A percentile compares a stretch with the other conserved stretches of the same genome.
phyloP scores from a whole-genome alignment of 2,888 invertebrate species.

The Nomada ferruginata region DNA sequence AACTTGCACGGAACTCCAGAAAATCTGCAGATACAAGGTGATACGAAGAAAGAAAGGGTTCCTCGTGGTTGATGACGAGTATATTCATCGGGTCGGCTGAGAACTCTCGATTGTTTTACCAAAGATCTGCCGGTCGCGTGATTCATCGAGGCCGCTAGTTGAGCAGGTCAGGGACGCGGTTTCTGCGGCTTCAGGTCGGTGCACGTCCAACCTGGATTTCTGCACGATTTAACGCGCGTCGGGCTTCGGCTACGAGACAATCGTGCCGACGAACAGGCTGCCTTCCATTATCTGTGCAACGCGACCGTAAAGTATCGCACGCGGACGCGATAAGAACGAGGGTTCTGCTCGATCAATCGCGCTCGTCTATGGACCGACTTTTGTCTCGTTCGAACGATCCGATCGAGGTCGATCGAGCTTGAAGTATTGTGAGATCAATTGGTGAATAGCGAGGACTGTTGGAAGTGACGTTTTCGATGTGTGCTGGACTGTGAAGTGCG shows the following conservation, averaged over 20 bases:
- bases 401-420: not conserved
- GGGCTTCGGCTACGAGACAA: conserved; percentile 44
- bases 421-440: not conserved
- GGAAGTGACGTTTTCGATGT: not conserved
- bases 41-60: not conserved
- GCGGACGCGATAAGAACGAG: conserved; percentile 54
- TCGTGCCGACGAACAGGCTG: not conserved
- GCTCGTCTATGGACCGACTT: conserved; percentile 21
- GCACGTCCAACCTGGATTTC: conserved; percentile 68
- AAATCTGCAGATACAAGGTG: too few relatives aligned
- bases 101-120: conserved; percentile 64
- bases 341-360: conserved; percentile 26
- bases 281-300: conserved; percentile 34
- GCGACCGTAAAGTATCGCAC: conserved; percentile 39
- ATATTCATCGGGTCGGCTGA: conserved; percentile 12
- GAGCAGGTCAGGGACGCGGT: conserved; percentile 72
- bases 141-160: conserved; percentile 71
- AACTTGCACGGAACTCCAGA: too few relatives aligned
- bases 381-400: not conserved
- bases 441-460: conserved; percentile 26
- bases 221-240: conserved; percentile 63
- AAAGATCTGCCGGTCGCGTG: conserved; percentile 64
- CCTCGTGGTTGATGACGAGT: not conserved
- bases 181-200: conserved; percentile 65
- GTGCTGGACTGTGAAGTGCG: not conserved